These are phyloP conservation scores for Mallotus villosus DNA, from an alignment of 2,797 vertebrate genomes.

Conservation along the genomic window DNA sequence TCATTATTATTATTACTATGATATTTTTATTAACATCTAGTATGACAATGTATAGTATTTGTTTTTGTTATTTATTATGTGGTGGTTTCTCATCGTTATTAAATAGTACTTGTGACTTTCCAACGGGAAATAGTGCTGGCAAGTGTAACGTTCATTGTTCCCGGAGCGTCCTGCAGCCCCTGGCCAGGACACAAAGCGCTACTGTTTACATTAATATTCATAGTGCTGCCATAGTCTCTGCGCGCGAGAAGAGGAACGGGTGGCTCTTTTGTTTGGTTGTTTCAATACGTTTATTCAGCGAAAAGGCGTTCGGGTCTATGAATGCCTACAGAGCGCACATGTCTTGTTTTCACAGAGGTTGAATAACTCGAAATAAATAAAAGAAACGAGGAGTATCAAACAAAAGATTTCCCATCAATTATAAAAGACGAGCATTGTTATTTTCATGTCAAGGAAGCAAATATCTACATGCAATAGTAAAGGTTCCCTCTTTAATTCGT, in stretches of 20 bases:
- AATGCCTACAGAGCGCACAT: conserved; percentile 74
- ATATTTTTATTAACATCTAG: conserved; percentile 13
- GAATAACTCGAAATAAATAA: conserved; percentile 33
- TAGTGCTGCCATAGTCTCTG: conserved; percentile 80
- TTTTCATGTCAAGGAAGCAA: neutral
- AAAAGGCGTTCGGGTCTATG: conserved; percentile 71
- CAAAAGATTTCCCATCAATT: neutral
- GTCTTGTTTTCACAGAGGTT: conserved; percentile 43
- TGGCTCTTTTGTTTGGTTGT: conserved; percentile 83
- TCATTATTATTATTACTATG: conserved; percentile 10
- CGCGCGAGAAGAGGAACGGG: conserved; percentile 81
- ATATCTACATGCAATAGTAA: too few relatives aligned
- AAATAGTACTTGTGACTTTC: conserved; percentile 50
- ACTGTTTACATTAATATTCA: conserved; percentile 88
- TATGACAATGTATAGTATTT: neutral
- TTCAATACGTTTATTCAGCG: conserved; percentile 88
- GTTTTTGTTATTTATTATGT: conserved; percentile 6
- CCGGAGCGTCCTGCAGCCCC: conserved; percentile 73
- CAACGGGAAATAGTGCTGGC: conserved; percentile 40
- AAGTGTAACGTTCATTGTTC: conserved; percentile 80
- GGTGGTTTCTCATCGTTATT: conserved; percentile 16
- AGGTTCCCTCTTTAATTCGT: too few relatives aligned
- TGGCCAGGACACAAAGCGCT: conserved; percentile 82
- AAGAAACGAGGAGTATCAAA: neutral
- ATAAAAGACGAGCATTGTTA: neutral